Evolutionary conservation across 2,113 vertebrate species (phyloP), one percentile per base, ranked within the genome.

Genomic region (Dendropsophus ebraccatus): DNA sequence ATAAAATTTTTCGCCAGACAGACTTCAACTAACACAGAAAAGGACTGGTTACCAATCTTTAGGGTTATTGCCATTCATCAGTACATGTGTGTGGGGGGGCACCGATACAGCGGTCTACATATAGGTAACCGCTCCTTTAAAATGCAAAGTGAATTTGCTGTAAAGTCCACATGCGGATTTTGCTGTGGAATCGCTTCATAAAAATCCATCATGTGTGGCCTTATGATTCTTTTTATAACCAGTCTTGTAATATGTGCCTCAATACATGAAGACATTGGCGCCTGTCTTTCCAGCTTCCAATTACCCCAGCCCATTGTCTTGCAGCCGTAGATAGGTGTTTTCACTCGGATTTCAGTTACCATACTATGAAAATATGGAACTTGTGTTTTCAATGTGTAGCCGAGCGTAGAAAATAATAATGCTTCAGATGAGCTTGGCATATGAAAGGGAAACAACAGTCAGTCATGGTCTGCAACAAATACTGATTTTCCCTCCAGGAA

Each of bases 341-440:
- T 65, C 56, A 16, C 23, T 81, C 58, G 77, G 23, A 25, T 62
- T 37, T 60, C 35, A n/a, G 25, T 80, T 62, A 28, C 56, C 78
- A 8, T 47, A 19, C 56, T 65, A 80, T 82, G 16, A 82, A 69
- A 67, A 82, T 49, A 82, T 67, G 32, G 25, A 82, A 69, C 45
- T 45, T 69, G 62, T 82, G 80, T 82, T 82, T 82, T 69, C 80
- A 50, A 35, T 82, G 80, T 82, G 62, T 32, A 65, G 35, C 78
- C 9, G 58, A 19, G 78, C 78, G 41, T 62, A 65, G 25, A 65
- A 25, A 65, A 81, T 65, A 80, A 80, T 80, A 62, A 47, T 65
- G 35, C 78, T 47, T 47, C 45, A 81, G 78, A 81, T 81, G 78
- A 47, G 23, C 23, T 56, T 70, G 54, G 37, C 73, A 62, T 62